Base-by-base conservation (phyloP, 2,113 vertebrate genomes). In the Uropsilus gracilis region DNA sequence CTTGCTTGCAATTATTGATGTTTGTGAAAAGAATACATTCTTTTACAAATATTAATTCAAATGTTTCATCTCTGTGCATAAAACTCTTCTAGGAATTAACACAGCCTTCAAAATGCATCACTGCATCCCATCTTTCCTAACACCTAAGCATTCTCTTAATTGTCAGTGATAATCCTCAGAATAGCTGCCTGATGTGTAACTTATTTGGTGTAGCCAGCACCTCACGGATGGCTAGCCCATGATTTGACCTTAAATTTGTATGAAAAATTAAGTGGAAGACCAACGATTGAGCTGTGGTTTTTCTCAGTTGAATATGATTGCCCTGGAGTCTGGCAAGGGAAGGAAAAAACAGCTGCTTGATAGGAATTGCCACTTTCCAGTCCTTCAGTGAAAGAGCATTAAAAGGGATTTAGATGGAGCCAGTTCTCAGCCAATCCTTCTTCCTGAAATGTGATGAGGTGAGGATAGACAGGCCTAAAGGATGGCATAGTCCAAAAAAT, bases 251-350 rank as follows among this genome's bases (percentile, higher is more conserved):
- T 98, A 98, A 98, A 98, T 98, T 98, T 98, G 97, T 98, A 98
- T 98, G 98, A 98, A 98, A 98, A 98, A 98, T 98, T 98, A 98
- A 98, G 98, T 98, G 98, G 98, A 98, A 98, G 98, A 97, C 97
- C 98, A 97, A 97, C 32, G 94, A 97, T 68, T 98, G 98, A 98
- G 98, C 97, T 98, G 97, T 98, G 98, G 98, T 98, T 98, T 98
- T 97, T 98, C 97, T 98, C 98, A 97, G 94, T 95, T 98, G 98
- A 97, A 98, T 97, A 96, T 97, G 97, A 97, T 95, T 98, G 92
- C 97, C 94, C 63, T 97, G 85, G 89, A 97, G 97, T 98, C 97
- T 97, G 97, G 97, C 17, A 24, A 84, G 42, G 76, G 61, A 89
- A 8, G n/a, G 55, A 89, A 95, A 97, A 94, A 32, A 0, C 97